Conservation (phyloP, 2,888 invertebrate species). For the Pseudococcus viburni region DNA sequence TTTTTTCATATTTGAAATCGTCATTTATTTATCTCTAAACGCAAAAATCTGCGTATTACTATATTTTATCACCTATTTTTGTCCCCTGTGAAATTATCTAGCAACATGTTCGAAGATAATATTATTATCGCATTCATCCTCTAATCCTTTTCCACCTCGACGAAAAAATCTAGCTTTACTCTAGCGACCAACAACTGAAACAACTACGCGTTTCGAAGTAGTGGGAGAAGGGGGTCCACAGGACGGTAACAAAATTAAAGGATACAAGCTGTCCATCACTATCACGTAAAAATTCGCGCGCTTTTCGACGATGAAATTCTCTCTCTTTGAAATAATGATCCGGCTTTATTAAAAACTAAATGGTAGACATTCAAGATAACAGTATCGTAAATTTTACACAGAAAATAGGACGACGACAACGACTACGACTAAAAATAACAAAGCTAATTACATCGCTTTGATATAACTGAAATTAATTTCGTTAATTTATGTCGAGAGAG, state of each 20-base stretch:
- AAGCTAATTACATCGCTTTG: constrained; percentile 14
- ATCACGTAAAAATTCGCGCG: constrained; percentile 7
- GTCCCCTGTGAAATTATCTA: not conserved
- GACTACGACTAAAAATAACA: not conserved
- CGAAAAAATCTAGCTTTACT: not conserved
- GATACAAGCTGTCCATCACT: constrained; percentile 5
- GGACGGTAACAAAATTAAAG: not conserved
- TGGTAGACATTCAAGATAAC: constrained; percentile 14
- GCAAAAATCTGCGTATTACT: too few relatives aligned
- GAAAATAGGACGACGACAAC: not conserved
- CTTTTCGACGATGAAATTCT: constrained; percentile 14
- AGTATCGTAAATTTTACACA: constrained; percentile 14
- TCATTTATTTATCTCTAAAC: too few relatives aligned
- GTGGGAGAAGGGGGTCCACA: not conserved
- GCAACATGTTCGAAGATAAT: not conserved
- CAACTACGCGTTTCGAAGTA: not conserved
- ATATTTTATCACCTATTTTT: too few relatives aligned
- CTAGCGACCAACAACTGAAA: not conserved
- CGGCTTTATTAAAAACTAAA: constrained; percentile 8
- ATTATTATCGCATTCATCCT: not conserved
- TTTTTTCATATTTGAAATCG: too few relatives aligned
- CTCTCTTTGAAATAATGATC: constrained; percentile 14
- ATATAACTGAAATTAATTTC: constrained; percentile 14
- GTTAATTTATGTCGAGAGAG: constrained; percentile 1
- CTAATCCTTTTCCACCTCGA: not conserved